Percentiles rank a stretch among this genome's conserved stretches.
Conservation (phyloP, 2,797 vertebrate species). For the Hypotaenidia okinawae region DNA sequence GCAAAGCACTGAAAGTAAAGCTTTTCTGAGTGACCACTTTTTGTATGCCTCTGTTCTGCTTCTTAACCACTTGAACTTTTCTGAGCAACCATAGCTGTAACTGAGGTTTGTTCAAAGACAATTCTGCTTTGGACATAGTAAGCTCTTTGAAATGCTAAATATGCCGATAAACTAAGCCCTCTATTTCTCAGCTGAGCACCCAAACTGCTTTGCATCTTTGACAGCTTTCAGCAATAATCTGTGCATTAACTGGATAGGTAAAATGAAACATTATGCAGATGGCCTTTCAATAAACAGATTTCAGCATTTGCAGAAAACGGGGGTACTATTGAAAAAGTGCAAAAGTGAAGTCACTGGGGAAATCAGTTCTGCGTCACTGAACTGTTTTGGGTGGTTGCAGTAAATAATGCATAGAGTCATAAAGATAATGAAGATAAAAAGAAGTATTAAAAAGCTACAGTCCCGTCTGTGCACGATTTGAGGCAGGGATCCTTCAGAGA, state of each 20-base stretch:
- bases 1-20: not conserved
- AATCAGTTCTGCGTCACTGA: conserved; percentile 26
- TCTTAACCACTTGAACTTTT: not conserved
- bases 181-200: not conserved
- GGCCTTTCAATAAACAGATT: not conserved
- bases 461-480: not conserved
- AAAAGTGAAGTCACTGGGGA: conserved; percentile 12
- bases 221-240: not conserved
- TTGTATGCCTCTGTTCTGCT: not conserved
- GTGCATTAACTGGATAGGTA: not conserved
- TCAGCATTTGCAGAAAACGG: not conserved
- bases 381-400: not conserved
- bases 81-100: not conserved
- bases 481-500: conserved; percentile 6
- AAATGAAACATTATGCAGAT: not conserved
- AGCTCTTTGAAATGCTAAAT: conserved; percentile 16
- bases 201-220: not conserved
- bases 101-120: not conserved
- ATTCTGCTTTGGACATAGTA: not conserved
- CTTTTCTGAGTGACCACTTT: not conserved
- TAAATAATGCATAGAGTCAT: conserved; percentile 39
- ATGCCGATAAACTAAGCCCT: not conserved
- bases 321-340: not conserved
- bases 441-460: not conserved
- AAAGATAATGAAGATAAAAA: conserved; percentile 51